Evolutionary conservation across 2,888 invertebrate genomes (phyloP).

Genomic region (Allolobophora icterica): DNA sequence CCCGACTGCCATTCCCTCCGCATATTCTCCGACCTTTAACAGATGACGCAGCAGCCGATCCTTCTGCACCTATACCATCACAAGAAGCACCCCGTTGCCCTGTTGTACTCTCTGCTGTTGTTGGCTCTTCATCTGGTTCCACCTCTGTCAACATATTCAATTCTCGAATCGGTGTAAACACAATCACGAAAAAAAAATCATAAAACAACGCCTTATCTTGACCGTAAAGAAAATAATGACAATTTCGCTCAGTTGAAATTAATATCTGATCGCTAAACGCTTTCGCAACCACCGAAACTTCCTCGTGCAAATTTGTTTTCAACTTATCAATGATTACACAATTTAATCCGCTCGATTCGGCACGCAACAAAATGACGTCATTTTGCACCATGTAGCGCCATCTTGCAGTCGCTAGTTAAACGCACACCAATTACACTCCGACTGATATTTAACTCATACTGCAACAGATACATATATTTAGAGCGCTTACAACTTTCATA

Average conservation of each 20-base stretch:
- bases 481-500: no score
- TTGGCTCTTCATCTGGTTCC: background rate
- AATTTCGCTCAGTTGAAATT: background rate
- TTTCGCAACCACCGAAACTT: background rate
- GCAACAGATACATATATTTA: no score
- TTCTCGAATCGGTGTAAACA: background rate
- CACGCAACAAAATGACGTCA: background rate
- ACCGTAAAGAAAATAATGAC: background rate
- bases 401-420: background rate
- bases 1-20: background rate
- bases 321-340: background rate
- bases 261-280: background rate
- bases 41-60: background rate
- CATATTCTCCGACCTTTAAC: background rate
- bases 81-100: background rate
- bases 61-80: background rate
- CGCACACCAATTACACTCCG: no score
- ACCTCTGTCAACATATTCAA: background rate
- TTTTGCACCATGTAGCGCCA: background rate
- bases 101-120: background rate
- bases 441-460: no score
- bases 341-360: background rate
- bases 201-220: background rate
- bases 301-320: background rate
- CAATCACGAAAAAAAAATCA: background rate